These are phyloP conservation scores for Panurus biarmicus DNA, from an alignment of 2,113 vertebrate species.

Conservation along the genomic window DNA sequence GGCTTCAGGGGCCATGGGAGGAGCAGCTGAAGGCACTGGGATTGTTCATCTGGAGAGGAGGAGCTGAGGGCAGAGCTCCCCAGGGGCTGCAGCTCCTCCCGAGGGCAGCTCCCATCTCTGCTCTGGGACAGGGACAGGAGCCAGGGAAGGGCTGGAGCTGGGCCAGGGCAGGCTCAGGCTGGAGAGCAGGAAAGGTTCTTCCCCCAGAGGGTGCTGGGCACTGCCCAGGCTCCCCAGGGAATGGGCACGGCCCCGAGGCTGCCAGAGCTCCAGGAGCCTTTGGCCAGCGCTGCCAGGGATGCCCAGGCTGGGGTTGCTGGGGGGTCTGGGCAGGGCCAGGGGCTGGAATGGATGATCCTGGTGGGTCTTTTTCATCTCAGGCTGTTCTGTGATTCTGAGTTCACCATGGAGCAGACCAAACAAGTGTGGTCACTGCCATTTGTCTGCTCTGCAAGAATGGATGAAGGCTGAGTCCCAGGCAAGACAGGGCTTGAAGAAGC, in stretches of 20 bases:
- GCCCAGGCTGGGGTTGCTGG: neutral
- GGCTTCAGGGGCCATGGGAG: neutral
- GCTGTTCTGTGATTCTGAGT: fast-evolving
- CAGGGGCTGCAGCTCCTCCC: neutral
- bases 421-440: neutral
- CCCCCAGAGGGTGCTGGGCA: neutral
- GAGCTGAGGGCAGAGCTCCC: neutral
- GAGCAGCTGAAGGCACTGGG: neutral
- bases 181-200: neutral
- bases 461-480: neutral
- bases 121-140: neutral
- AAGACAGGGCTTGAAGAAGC: neutral
- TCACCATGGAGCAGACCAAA: fast-evolving
- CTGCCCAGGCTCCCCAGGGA: neutral
- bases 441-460: neutral
- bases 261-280: neutral
- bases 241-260: neutral
- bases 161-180: neutral
- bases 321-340: neutral
- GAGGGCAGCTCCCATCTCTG: neutral
- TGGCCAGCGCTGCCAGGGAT: neutral
- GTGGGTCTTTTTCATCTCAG: neutral
- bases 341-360: neutral
- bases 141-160: neutral
- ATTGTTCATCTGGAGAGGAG: neutral